phyloP scores from a whole-genome alignment of 2,113 vertebrate genomes.

The Pollachius pollachius region DNA sequence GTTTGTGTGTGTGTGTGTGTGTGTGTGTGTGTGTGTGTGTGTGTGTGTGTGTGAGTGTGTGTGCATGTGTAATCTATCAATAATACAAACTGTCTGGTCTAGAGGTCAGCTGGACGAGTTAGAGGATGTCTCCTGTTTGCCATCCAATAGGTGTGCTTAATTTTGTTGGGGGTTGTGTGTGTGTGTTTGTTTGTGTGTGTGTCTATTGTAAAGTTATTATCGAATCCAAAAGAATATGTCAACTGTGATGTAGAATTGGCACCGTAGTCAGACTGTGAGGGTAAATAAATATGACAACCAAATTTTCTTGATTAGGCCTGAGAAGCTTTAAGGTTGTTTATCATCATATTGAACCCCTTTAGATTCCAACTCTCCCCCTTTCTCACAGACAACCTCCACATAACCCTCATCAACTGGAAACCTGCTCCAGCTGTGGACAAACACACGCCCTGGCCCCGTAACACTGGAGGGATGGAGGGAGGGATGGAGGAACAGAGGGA shows the following conservation, averaged over 20 bases:
- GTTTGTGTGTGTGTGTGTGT: background rate
- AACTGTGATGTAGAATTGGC: background rate
- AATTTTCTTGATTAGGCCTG: too few relatives aligned
- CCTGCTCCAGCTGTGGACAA: too few relatives aligned
- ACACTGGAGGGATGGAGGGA: too few relatives aligned
- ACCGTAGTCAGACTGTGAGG: background rate
- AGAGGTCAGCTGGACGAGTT: constrained; percentile 45
- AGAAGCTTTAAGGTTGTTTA: too few relatives aligned
- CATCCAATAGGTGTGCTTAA: constrained; percentile 41
- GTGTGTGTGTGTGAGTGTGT: constrained; percentile 2
- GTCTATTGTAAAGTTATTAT: background rate
- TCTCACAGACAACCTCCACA: too few relatives aligned
- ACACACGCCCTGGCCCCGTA: too few relatives aligned
- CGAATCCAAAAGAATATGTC: too few relatives aligned
- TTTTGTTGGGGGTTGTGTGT: constrained; percentile 19
- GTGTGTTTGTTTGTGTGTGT: background rate
- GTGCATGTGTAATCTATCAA: constrained; percentile 11
- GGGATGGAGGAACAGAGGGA: too few relatives aligned
- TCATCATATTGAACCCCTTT: too few relatives aligned
- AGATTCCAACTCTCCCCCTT: too few relatives aligned
- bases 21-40: background rate
- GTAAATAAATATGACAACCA: background rate
- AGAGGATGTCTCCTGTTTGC: constrained; percentile 49
- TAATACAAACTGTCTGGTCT: constrained; percentile 45
- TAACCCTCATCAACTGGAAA: too few relatives aligned